Evolutionary conservation across 2,113 vertebrate genomes (phyloP).

Genomic region (Silurus glanis): DNA sequence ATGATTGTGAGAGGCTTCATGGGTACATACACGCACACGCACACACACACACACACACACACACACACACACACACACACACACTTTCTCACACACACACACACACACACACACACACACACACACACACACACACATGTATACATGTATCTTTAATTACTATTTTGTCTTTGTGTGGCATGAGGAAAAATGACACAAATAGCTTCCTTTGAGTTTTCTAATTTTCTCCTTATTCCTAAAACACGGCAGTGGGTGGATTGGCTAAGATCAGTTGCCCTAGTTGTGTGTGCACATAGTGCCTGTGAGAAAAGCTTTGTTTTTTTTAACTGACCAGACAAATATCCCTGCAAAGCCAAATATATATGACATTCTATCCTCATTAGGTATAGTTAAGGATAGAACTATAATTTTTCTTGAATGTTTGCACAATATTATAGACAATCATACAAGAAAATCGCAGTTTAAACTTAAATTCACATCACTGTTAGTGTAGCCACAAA

Average conservation of each 20-base stretch:
- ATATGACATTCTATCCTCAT: background rate
- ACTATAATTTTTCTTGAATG: background rate
- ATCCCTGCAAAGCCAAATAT: background rate
- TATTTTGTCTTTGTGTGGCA: background rate
- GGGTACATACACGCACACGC: background rate
- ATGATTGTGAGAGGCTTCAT: conserved; percentile 7
- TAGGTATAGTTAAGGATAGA: background rate
- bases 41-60: background rate
- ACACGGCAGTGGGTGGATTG: background rate
- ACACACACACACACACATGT: background rate
- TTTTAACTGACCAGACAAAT: background rate
- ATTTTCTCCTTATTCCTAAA: background rate
- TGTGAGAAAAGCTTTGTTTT: background rate
- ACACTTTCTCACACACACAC: background rate
- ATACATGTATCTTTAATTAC: background rate
- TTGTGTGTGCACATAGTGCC: background rate
- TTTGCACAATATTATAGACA: background rate
- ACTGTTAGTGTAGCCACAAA: background rate
- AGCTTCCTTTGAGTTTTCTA: background rate
- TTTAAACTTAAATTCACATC: background rate
- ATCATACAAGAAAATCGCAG: background rate
- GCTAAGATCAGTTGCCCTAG: background rate
- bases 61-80: background rate
- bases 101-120: conserved; percentile 15
- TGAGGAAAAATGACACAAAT: no score